Evolutionary conservation across 1,140 invertebrate species (phyloP).

Genomic region (Pachypeltis micranthus): DNA sequence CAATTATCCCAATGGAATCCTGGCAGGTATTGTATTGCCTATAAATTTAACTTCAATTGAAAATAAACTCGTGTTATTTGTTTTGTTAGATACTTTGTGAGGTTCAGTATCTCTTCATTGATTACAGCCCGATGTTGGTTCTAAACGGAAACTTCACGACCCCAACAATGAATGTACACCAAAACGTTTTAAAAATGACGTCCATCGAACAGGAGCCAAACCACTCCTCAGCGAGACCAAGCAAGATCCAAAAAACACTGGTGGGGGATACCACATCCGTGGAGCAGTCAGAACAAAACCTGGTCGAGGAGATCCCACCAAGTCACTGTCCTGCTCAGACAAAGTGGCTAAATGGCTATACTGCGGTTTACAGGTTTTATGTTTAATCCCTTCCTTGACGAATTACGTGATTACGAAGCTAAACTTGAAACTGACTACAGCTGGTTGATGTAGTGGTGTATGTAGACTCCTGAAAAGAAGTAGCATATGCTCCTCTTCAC

Average conservation of each 20-base stretch:
- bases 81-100: no score
- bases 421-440: no score
- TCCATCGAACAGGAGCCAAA: slow-evolving; percentile 81
- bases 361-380: slow-evolving; percentile 61
- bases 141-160: slow-evolving; percentile 19
- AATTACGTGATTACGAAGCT: no score
- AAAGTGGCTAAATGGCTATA: slow-evolving; percentile 82
- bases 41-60: slow-evolving; percentile 14
- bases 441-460: no score
- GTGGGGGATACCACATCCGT: slow-evolving; percentile 52
- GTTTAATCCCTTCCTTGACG: no score
- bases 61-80: neutral
- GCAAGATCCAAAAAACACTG: slow-evolving; percentile 43
- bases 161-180: slow-evolving; percentile 28
- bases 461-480: no score
- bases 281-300: slow-evolving; percentile 80
- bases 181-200: slow-evolving; percentile 41
- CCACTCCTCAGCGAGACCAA: slow-evolving; percentile 44
- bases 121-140: no score
- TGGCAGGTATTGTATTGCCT: no score
- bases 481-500: no score
- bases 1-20: slow-evolving; percentile 55
- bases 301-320: slow-evolving; percentile 76
- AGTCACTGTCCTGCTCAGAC: slow-evolving; percentile 86
- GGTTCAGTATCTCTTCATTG: no score